Conservation (phyloP, 2,888 invertebrate genomes). For the Ecdyonurus torrentis region DNA sequence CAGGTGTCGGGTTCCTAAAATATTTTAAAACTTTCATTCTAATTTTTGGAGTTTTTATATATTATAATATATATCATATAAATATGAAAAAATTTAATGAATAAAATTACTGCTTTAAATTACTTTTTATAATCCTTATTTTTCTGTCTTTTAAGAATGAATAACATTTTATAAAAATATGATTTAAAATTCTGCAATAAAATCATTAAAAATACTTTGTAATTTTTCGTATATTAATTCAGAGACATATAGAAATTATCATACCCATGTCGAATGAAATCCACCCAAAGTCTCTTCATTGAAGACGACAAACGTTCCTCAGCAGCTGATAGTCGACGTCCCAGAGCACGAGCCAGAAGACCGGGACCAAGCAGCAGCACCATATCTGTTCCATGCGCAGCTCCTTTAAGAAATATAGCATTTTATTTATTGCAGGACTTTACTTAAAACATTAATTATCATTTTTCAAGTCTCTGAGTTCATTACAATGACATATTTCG, state of each 20-base stretch:
- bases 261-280: conserved; percentile 31
- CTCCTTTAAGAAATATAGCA: conserved; percentile 34
- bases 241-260: too few relatives aligned
- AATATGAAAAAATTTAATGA: too few relatives aligned
- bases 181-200: background rate
- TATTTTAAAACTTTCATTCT: background rate
- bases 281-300: conserved; percentile 32
- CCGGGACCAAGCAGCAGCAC: conserved; percentile 40
- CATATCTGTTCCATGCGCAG: conserved; percentile 48
- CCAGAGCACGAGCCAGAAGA: conserved; percentile 44
- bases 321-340: conserved; percentile 37
- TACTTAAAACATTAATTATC: background rate
- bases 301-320: conserved; percentile 39
- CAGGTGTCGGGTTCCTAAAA: conserved; percentile 37
- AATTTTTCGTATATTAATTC: too few relatives aligned
- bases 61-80: too few relatives aligned
- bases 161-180: background rate
- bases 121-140: too few relatives aligned
- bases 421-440: background rate
- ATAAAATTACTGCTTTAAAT: too few relatives aligned
- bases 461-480: background rate
- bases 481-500: background rate
- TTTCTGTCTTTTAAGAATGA: background rate
- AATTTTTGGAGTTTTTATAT: too few relatives aligned
- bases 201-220: too few relatives aligned